Evolutionary conservation across 1,140 invertebrate species (phyloP).

Genomic region (Caerostris darwini): DNA sequence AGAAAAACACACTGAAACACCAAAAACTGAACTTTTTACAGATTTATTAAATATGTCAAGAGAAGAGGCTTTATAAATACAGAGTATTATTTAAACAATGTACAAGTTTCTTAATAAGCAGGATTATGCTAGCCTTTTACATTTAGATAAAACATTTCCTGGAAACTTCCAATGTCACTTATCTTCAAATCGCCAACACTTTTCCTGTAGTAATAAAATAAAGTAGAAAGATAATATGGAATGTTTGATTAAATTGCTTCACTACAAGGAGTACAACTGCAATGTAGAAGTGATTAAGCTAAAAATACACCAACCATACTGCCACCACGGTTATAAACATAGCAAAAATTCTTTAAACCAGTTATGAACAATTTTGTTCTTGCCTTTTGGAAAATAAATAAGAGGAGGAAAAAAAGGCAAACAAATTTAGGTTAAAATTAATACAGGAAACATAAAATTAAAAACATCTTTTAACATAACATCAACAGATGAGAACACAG

Average conservation of each 20-base stretch:
- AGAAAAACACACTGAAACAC: background rate
- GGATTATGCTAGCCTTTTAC: conserved; percentile 46
- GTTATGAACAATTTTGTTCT: background rate
- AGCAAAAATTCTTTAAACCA: background rate
- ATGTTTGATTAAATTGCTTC: conserved; percentile 13
- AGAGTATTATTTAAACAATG: conserved; percentile 73
- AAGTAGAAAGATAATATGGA: conserved; percentile 72
- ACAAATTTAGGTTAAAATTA: background rate
- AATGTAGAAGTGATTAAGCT: background rate
- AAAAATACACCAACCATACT: background rate
- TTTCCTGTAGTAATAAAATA: conserved; percentile 18
- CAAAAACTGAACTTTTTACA: conserved; percentile 1
- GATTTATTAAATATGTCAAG: conserved; percentile 59
- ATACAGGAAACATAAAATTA: background rate
- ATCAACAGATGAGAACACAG: conserved; percentile 25
- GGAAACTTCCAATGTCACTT: conserved; percentile 69
- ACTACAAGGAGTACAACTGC: background rate
- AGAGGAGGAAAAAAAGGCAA: background rate
- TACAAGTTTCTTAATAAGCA: conserved; percentile 64
- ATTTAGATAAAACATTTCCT: conserved; percentile 73
- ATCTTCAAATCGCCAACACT: conserved; percentile 23
- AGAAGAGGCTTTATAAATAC: conserved; percentile 57
- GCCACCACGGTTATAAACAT: background rate
- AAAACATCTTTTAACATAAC: background rate
- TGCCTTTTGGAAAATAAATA: conserved; percentile 6